Conservation (phyloP, 1,140 invertebrate species). For the Xylocopa sonorina region DNA sequence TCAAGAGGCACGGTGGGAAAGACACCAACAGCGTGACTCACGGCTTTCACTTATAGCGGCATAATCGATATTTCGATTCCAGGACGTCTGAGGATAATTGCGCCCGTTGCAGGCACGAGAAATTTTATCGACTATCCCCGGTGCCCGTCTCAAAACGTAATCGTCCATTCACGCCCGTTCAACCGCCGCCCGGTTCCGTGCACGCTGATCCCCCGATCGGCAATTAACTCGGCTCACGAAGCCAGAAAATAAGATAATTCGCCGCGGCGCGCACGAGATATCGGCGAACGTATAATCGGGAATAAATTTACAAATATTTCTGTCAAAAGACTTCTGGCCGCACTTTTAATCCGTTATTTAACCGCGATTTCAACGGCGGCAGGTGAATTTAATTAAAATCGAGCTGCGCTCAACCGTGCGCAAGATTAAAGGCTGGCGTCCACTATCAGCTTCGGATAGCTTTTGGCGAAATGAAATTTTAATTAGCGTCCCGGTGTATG, state of each 20-base stretch:
- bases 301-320: neutral
- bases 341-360: too few species aligned
- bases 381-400: too few species aligned
- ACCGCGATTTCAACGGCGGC: neutral
- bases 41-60: conserved; percentile 17
- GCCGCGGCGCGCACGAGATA: too few species aligned
- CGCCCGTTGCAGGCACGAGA: conserved; percentile 43
- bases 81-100: conserved; percentile 44
- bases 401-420: too few species aligned
- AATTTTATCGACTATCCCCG: conserved; percentile 41
- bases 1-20: conserved; percentile 36
- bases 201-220: conserved; percentile 11
- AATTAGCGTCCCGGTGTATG: too few species aligned
- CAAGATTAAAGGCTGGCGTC: too few species aligned
- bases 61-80: conserved; percentile 57
- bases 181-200: conserved; percentile 25
- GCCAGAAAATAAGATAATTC: conserved; percentile 23
- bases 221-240: conserved; percentile 29
- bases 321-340: neutral
- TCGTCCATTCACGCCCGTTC: conserved; percentile 29
- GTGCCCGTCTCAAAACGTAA: conserved; percentile 9
- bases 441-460: too few species aligned
- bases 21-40: conserved; percentile 21
- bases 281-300: too few species aligned
- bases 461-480: too few species aligned